These are phyloP conservation scores for Sparus aurata DNA, from an alignment of 2,797 vertebrate genomes.

Conservation along the genomic window DNA sequence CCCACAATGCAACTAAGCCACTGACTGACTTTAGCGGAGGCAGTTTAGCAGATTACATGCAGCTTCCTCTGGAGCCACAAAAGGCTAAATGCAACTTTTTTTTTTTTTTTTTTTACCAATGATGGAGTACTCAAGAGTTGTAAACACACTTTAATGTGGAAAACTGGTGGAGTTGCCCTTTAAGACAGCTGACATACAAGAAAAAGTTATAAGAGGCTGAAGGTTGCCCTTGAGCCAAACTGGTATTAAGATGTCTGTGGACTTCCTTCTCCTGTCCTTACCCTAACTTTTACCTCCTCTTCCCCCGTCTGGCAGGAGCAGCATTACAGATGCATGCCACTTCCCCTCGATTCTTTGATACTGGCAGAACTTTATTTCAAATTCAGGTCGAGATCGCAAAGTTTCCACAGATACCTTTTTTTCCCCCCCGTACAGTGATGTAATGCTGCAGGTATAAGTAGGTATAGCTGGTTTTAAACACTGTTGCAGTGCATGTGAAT, in stretches of 20 bases:
- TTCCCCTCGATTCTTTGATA: conserved; percentile 18
- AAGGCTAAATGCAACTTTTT: too few species aligned
- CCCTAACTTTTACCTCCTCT: conserved; percentile 1
- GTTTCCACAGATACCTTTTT: conserved; percentile 12
- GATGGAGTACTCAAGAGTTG: too few species aligned
- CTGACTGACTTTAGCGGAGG: too few species aligned
- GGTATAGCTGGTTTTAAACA: not conserved
- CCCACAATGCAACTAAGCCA: too few species aligned
- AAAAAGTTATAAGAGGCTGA: not conserved
- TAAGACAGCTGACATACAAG: not conserved
- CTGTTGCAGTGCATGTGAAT: not conserved
- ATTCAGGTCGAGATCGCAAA: conserved; percentile 27
- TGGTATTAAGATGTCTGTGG: not conserved
- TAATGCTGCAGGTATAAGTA: not conserved
- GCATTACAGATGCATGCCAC: conserved; percentile 33
- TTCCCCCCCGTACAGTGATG: not conserved
- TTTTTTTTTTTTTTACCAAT: too few species aligned
- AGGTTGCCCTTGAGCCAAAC: not conserved
- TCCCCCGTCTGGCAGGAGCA: not conserved
- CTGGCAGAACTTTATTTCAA: conserved; percentile 7
- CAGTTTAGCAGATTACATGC: too few species aligned
- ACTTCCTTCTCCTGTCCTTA: not conserved
- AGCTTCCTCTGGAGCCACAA: too few species aligned
- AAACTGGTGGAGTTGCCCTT: too few species aligned
- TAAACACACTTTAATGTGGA: too few species aligned